phyloP scores from a whole-genome alignment of 2,113 vertebrate genomes.

The Oryzias javanicus region DNA sequence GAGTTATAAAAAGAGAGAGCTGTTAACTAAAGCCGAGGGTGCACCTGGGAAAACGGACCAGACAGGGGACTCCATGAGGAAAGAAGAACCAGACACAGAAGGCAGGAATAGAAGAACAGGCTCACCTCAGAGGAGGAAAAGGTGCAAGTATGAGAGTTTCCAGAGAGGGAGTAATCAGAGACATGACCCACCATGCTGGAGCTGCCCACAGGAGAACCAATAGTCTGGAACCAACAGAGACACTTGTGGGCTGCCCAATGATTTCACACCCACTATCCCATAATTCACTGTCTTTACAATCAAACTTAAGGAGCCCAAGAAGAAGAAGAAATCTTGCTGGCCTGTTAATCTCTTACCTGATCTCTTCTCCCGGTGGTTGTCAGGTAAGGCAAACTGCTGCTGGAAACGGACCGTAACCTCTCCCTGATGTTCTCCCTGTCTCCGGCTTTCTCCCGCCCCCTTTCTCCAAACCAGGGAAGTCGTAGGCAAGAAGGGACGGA shows the following conservation, averaged over 20 bases:
- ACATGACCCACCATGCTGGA: conserved; percentile 84
- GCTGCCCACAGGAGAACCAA: conserved; percentile 82
- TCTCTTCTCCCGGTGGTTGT: conserved; percentile 74
- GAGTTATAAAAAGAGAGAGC: not conserved
- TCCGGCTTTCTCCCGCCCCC: conserved; percentile 64
- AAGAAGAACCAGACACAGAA: not conserved
- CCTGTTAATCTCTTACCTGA: conserved; percentile 60
- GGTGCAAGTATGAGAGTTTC: conserved; percentile 84
- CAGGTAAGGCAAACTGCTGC: conserved; percentile 78
- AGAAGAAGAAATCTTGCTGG: not conserved
- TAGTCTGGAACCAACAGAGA: conserved; percentile 76
- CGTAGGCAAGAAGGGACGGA: conserved; percentile 88
- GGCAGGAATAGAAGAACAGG: conserved; percentile 21
- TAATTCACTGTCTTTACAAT: not conserved
- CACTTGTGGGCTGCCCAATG: conserved; percentile 24
- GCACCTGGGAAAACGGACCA: not conserved
- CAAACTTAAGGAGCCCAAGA: too few species aligned
- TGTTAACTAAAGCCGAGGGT: not conserved
- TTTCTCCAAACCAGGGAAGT: conserved; percentile 88
- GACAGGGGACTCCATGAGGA: not conserved
- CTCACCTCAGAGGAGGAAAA: conserved; percentile 93
- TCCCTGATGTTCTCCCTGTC: conserved; percentile 56
- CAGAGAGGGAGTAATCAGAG: conserved; percentile 84
- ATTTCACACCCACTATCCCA: not conserved
- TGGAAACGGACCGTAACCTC: conserved; percentile 72